A percentile compares a stretch with the other conserved stretches of the same genome.
These are phyloP conservation scores for Xenopus petersii DNA, from an alignment of 2,797 vertebrate species.

Conservation along the genomic window DNA sequence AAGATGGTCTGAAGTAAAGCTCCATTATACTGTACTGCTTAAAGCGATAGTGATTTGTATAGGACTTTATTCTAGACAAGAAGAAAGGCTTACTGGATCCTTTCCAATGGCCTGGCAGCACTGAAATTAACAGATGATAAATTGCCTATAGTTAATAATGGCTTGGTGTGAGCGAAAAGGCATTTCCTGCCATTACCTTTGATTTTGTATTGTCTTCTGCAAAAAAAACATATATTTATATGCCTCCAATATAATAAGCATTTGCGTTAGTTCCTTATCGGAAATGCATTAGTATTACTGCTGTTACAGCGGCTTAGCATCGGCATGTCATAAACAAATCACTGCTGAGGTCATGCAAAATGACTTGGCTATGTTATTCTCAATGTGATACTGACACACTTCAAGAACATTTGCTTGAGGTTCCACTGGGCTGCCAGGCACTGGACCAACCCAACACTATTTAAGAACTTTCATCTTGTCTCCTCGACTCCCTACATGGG, in stretches of 20 bases:
- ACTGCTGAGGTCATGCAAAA: no score
- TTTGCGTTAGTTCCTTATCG: background rate
- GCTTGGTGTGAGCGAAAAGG: background rate
- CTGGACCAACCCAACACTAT: no score
- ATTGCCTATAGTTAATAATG: conserved; percentile 2
- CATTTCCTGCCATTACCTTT: background rate
- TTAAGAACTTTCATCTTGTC: no score
- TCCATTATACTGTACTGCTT: background rate
- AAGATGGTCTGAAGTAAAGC: background rate
- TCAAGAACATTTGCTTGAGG: no score
- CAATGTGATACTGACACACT: no score
- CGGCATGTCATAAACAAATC: no score
- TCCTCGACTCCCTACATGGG: no score
- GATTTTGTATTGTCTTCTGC: background rate
- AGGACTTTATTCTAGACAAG: background rate
- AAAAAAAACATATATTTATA: background rate
- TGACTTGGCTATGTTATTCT: no score
- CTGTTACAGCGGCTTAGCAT: background rate
- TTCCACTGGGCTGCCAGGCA: no score
- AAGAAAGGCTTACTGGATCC: background rate
- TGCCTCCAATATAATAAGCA: background rate
- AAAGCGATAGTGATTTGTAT: background rate
- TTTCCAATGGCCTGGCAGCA: background rate
- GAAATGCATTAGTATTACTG: background rate
- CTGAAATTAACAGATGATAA: background rate